Base-by-base conservation (phyloP, 2,888 invertebrate species). In the Tetranychus piercei region DNA sequence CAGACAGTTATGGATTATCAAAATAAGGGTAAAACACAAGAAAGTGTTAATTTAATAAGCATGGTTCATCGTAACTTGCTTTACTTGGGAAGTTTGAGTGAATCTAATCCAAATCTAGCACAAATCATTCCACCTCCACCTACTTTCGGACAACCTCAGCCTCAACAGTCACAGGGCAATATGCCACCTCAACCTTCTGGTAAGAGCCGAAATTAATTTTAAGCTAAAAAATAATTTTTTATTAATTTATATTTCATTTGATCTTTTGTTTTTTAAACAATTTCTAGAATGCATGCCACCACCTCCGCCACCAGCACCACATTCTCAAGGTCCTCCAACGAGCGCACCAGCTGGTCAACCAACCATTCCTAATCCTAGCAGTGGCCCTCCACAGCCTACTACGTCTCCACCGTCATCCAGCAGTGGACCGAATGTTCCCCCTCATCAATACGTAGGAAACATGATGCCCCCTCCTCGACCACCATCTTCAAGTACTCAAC, bases 1-100 rank as follows among this genome's bases (percentile, higher is more conserved):
- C 93, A 95, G 85, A 92, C 93, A 9, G 95, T 97, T 81, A 91
- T 94, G 83, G 96, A 97, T 80, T 95, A 90, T 84, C 96, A 97
- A 84, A 90, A 88, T 78, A 94, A 94, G 85, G 96, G 95, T 76
- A 94, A 94, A 83, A 86, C 89, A 23, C 89, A 91, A 83, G 95
- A 96, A 85, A 92, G 92, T 81, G 87, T 92, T 82, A 92, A 92
- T 85, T 93, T 78, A 74, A 78, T 79, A 82, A 92, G 94, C 83
- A 88, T 92, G 77, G 84, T 99, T 78, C 97, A 99, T 82, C 86
- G 95, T 78, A 99, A 99, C 85, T 86, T 99, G 77, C 92, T 96
- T 0, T 96, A 94, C 83, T 85, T 99, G 79, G 95, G 96, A 9
- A 92, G 94, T 44, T 87, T 97, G 76, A 96, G 96, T n/a, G 97